Evolutionary conservation across 2,113 vertebrate genomes (phyloP), one percentile per base, ranked within the genome.

Genomic region (Protobothrops flavoviridis): DNA sequence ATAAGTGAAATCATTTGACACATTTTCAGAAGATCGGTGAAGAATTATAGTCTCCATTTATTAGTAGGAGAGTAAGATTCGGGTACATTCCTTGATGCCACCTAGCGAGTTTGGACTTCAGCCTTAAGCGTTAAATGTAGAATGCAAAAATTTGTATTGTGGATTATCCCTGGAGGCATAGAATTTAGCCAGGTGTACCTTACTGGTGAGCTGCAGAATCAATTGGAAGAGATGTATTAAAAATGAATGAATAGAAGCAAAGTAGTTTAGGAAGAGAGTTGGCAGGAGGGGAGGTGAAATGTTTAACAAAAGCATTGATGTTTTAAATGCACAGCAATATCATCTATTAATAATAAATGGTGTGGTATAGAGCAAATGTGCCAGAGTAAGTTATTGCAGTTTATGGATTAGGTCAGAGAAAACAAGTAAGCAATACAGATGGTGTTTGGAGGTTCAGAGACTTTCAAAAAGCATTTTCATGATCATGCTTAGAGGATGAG

Each of bases 291-390:
- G 26, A 57, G 93, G 85, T 94, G 92, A 93, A 95, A 96, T 94
- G 90, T 92, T 96, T 97, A 96, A 97, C 97, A 97, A 96, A 97
- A 95, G 93, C 93, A 94, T 96, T 93, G 97, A 97, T 95, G 95
- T 97, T 97, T 96, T 96, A 97, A 97, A 97, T 97, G 96, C 93
- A 97, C 96, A 97, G 95, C 96, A 97, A 95, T 96, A 95, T 91
- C 90, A 93, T 92, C 92, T 95, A 97, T 97, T 94, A 97, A 96
- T 97, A 96, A 97, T 97, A 96, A 94, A 97, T 97, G 96, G 93
- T 91, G 90, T 92, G 94, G 96, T 95, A 88, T 33, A 92, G 95
- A 94, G 91, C 92, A 97, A 93, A 96, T 93, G 95, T 97, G 96
- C 96, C 95, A 95, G 91, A 96, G 55, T 97, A 96, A 97, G 93